A percentile compares a stretch with the other conserved stretches of the same genome.
Evolutionary conservation across 35 echinoderm and acorn worm genomes (phyloP).

Genomic region (Acanthaster planci): DNA sequence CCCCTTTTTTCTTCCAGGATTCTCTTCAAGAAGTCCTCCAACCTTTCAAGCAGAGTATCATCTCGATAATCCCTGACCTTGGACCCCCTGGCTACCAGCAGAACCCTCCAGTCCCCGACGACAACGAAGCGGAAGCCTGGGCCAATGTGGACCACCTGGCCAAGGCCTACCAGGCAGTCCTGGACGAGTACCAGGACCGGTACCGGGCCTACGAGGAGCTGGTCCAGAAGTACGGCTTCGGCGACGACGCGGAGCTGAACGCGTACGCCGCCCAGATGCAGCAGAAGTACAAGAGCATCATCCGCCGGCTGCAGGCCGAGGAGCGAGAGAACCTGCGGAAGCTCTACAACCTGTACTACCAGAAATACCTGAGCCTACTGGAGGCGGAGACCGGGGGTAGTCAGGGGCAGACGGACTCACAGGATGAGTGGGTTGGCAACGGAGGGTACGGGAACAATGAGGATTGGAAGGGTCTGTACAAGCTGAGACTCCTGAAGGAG

Average conservation of each 20-base stretch:
- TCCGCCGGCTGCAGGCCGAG: not conserved
- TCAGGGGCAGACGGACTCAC: not conserved
- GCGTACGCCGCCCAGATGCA: not conserved
- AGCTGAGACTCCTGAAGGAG: not conserved
- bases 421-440: not conserved
- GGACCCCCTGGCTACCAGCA: not conserved
- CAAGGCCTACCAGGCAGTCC: not conserved
- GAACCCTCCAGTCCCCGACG: not conserved
- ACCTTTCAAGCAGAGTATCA: not conserved
- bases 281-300: not conserved
- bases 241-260: not conserved
- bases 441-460: not conserved
- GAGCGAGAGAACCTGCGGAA: not conserved
- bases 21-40: constrained; percentile 12
- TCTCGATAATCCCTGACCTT: not conserved
- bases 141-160: not conserved
- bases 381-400: not conserved
- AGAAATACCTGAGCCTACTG: not conserved
- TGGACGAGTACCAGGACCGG: not conserved
- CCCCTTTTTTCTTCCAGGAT: not conserved
- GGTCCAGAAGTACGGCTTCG: not conserved
- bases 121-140: not conserved
- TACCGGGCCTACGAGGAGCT: not conserved
- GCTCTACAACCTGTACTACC: constrained; percentile 11
- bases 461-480: not conserved